A percentile compares a stretch with the other conserved stretches of the same genome.
Conservation (phyloP, 2,113 vertebrate species). For the Phaetusa simplex region DNA sequence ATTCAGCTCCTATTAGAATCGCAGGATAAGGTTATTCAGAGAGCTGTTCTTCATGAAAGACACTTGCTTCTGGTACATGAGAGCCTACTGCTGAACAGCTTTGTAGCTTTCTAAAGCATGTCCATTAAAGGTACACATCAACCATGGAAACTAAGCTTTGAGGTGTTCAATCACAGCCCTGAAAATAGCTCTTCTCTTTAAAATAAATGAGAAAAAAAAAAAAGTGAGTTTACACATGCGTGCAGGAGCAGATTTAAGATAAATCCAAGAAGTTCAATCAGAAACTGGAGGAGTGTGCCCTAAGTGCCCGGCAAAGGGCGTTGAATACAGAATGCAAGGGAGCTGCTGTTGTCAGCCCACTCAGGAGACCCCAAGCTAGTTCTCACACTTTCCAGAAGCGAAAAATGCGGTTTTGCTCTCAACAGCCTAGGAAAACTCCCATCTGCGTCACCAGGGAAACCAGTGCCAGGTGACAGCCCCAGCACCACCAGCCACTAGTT, state of each 20-base stretch:
- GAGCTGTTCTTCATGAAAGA: not conserved
- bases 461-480: not conserved
- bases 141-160: not conserved
- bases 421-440: not conserved
- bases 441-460: not conserved
- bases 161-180: not conserved
- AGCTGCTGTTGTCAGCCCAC: not conserved
- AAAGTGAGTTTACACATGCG: not conserved
- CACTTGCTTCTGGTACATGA: not conserved
- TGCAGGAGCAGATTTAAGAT: constrained; percentile 19
- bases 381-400: not conserved
- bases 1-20: not conserved
- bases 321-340: not conserved
- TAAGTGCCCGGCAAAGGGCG: fast-evolving
- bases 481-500: not conserved
- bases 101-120: not conserved
- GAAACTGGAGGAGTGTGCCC: not conserved
- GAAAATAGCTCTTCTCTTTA: not conserved
- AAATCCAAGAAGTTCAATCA: not conserved
- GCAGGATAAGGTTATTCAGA: not conserved
- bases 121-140: not conserved
- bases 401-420: not conserved
- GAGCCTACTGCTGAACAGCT: not conserved
- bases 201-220: not conserved
- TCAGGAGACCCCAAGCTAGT: not conserved